Conservation (phyloP, 2,888 invertebrate species). For the Zygaena filipendulae region DNA sequence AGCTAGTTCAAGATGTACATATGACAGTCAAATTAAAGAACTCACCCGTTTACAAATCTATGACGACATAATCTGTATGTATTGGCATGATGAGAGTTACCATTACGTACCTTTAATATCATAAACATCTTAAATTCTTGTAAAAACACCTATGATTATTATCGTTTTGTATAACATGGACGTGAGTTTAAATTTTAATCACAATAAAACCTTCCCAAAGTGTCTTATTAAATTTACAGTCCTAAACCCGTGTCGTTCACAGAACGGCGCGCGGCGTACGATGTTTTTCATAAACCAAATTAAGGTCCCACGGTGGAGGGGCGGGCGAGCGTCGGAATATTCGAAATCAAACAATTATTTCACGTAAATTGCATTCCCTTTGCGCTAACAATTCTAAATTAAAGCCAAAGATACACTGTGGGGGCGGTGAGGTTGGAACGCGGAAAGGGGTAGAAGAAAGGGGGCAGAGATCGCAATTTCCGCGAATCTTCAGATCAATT, state of each 20-base stretch:
- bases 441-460: conserved; percentile 15
- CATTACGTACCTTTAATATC: too few relatives aligned
- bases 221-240: too few relatives aligned
- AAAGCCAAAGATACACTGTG: conserved; percentile 58
- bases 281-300: conserved; percentile 35
- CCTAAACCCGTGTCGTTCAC: conserved; percentile 1
- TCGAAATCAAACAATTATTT: conserved; percentile 65
- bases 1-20: too few relatives aligned
- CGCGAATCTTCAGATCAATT: conserved; percentile 62
- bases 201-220: too few relatives aligned
- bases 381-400: conserved; percentile 65
- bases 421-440: conserved; percentile 21
- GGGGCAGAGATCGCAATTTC: conserved; percentile 39
- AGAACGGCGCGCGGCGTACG: neutral
- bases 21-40: too few relatives aligned
- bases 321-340: conserved; percentile 36
- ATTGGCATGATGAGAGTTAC: too few relatives aligned
- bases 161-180: too few relatives aligned
- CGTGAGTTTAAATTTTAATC: too few relatives aligned
- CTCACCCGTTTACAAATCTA: too few relatives aligned
- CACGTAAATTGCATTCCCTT: conserved; percentile 65
- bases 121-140: too few relatives aligned
- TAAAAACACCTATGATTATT: too few relatives aligned
- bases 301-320: conserved; percentile 28
- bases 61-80: too few relatives aligned